These are phyloP conservation scores for Cetonia aurata DNA, from an alignment of 2,888 invertebrate genomes.

Conservation along the genomic window DNA sequence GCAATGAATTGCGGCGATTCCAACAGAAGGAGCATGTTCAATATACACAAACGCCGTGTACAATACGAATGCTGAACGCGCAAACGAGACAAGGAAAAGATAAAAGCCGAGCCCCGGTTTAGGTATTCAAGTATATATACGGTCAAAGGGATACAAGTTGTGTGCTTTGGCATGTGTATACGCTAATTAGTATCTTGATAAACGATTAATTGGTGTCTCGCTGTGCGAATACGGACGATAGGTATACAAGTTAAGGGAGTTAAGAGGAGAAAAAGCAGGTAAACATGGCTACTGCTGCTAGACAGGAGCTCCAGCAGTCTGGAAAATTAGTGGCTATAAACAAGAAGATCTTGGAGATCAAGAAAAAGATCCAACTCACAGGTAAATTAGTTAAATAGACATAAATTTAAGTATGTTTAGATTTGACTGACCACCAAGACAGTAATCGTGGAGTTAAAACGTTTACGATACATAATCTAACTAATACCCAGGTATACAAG, in stretches of 20 bases:
- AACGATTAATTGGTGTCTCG: constrained; percentile 52
- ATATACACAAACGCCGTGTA: not conserved
- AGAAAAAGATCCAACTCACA: constrained; percentile 87
- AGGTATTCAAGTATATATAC: not conserved
- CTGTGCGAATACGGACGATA: not conserved
- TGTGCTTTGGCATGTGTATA: constrained; percentile 40
- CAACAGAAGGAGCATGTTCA: constrained; percentile 3
- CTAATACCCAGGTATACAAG: too few species aligned
- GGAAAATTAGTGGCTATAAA: constrained; percentile 72
- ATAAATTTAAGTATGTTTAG: not conserved
- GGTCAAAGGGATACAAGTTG: constrained; percentile 40
- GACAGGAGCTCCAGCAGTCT: constrained; percentile 64
- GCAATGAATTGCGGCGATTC: constrained; percentile 33
- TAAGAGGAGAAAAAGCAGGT: not conserved
- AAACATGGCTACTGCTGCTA: constrained; percentile 59
- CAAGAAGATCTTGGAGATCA: constrained; percentile 85
- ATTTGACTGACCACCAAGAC: not conserved
- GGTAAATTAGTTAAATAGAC: constrained; percentile 67
- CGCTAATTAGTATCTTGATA: constrained; percentile 56
- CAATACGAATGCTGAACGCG: too few species aligned
- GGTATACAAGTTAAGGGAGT: not conserved
- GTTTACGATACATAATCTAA: too few species aligned
- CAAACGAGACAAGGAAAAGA: too few species aligned
- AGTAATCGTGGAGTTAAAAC: too few species aligned
- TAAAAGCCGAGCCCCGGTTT: too few species aligned